phyloP scores from a whole-genome alignment of 2,113 vertebrate genomes.

The Petrocephalus microphthalmus region DNA sequence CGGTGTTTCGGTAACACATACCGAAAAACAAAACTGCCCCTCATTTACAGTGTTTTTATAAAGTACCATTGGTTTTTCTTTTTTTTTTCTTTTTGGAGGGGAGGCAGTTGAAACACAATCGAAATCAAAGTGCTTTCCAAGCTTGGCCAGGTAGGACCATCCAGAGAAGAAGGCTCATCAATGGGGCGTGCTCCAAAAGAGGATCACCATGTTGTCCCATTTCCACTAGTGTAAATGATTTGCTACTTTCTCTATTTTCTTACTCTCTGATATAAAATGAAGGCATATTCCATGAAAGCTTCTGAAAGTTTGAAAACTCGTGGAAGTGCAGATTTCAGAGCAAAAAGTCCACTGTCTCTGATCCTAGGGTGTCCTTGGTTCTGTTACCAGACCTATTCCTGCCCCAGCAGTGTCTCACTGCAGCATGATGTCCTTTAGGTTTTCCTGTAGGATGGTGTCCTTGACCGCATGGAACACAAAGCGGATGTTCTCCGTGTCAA shows the following conservation, averaged over 20 bases:
- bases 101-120: not conserved
- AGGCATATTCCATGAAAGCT: not conserved
- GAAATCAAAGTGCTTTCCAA: not conserved
- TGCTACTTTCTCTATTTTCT: not conserved
- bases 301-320: not conserved
- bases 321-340: not conserved
- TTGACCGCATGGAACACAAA: slow-evolving; percentile 95
- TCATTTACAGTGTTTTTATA: not conserved
- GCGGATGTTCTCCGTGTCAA: slow-evolving; percentile 95
- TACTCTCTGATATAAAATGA: not conserved
- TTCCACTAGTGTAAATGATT: not conserved
- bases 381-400: not conserved
- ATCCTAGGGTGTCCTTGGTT: not conserved
- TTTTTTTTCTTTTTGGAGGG: not conserved
- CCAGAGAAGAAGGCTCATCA: not conserved
- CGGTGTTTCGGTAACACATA: not conserved
- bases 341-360: not conserved
- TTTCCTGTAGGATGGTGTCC: slow-evolving; percentile 95
- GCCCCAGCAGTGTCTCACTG: slow-evolving; percentile 65
- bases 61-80: not conserved
- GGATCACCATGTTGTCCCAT: not conserved
- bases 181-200: not conserved
- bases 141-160: not conserved
- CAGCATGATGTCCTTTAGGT: slow-evolving; percentile 96
- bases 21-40: not conserved